Evolutionary conservation across 2,113 vertebrate genomes (phyloP).

Genomic region (Microtus montanus): DNA sequence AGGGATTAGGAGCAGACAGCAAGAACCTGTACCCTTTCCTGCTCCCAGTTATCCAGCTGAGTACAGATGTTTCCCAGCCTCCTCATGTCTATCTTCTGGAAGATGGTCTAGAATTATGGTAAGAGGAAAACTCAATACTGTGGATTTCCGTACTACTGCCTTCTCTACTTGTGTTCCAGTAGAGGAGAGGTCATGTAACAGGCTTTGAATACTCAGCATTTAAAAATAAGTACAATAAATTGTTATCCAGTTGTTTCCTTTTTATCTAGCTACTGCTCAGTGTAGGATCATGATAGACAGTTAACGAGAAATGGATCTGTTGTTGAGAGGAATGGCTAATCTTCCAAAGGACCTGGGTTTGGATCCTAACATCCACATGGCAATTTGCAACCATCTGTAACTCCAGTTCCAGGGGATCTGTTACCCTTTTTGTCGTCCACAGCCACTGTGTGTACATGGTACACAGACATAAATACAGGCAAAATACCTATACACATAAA

Average conservation of each 20-base stretch:
- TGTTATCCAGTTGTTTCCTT: background rate
- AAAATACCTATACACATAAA: background rate
- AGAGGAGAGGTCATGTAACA: conserved; percentile 29
- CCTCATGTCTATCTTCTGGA: conserved; percentile 98
- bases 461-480: background rate
- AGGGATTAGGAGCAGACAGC: conserved; percentile 97
- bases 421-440: background rate
- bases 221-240: background rate
- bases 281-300: background rate
- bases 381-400: background rate
- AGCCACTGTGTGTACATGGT: background rate
- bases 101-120: conserved; percentile 99
- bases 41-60: conserved; percentile 97
- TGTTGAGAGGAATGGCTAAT: background rate
- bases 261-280: background rate
- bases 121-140: conserved; percentile 73
- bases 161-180: background rate
- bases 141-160: background rate
- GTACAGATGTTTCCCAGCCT: conserved; percentile 97
- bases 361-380: background rate
- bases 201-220: background rate
- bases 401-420: background rate
- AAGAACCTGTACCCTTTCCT: conserved; percentile 98
- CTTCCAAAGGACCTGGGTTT: background rate
- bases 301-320: background rate